These are phyloP conservation scores for Plectrocnemia conspersa DNA, from an alignment of 1,140 invertebrate species.

Conservation along the genomic window DNA sequence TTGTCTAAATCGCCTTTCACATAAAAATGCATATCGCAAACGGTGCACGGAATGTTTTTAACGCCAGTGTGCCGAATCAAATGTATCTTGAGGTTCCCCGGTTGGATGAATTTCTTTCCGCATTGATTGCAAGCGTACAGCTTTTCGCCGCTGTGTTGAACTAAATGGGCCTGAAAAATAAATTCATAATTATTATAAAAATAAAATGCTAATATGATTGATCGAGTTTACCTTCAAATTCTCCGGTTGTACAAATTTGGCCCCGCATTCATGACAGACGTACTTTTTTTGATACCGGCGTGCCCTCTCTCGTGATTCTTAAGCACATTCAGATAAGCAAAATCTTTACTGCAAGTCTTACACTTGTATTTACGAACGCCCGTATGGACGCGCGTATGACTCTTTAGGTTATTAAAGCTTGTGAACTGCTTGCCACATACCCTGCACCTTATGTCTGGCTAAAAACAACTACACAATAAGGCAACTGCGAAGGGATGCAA, in stretches of 20 bases:
- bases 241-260: constrained; percentile 46
- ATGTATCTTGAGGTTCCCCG: constrained; percentile 48
- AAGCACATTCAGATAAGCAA: constrained; percentile 52
- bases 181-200: constrained; percentile 22
- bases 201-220: too few relatives aligned
- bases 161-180: constrained; percentile 46
- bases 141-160: constrained; percentile 53
- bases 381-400: constrained; percentile 73
- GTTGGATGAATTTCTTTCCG: constrained; percentile 66
- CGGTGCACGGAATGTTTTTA: constrained; percentile 47
- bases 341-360: constrained; percentile 68
- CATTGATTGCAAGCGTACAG: constrained; percentile 59
- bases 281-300: constrained; percentile 37
- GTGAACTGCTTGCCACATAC: constrained; percentile 48
- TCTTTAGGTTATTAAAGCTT: constrained; percentile 43
- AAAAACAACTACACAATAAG: constrained; percentile 19
- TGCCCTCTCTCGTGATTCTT: constrained; percentile 50
- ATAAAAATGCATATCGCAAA: constrained; percentile 50
- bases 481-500: constrained; percentile 10
- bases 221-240: constrained; percentile 37
- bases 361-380: constrained; percentile 79
- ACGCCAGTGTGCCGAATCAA: constrained; percentile 50
- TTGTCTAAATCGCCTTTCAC: constrained; percentile 50
- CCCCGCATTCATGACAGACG: constrained; percentile 47
- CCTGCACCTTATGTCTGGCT: constrained; percentile 47